Base-by-base conservation (phyloP, 2,888 invertebrate species). In the Cactoblastis cactorum region DNA sequence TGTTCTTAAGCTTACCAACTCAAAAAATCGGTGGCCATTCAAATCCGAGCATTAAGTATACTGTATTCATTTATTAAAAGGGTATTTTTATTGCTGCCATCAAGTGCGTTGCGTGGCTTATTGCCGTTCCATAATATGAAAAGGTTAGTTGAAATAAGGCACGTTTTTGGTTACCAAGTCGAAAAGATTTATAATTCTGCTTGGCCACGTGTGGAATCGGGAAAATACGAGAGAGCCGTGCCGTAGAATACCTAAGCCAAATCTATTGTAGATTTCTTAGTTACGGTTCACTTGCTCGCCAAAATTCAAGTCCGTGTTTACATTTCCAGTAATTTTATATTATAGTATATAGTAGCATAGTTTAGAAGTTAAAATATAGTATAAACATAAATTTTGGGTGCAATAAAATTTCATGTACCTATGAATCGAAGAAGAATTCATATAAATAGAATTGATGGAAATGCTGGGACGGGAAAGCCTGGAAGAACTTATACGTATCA, bases 261-360 rank as follows among this genome's bases (percentile, higher is more conserved):
- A 43, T 43, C 43, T 43, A 28, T 43, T 43, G 43, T 43, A 17
- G 28, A 17, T 43, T 43, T 15, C 17, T 28, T 32, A 15, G 43
- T 15, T 45, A 51, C 50, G 24, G 52, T 45, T 50, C 53, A 37
- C 5, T 37, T 37, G 9, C 37, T 17, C 6, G 17, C 17, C 5
- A 17, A 37, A 17, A 1, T 12, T 9, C 1, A 17, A 17, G 14
- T 37, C 6, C 17, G 17, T 9, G 8, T 6, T 9, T 15, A 37
- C n/a, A n/a, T n/a, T 37, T 37, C 15, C 1, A 14, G 28, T 12
- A 22, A 17, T 37, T 2, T 9, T 37, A 15, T n/a, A 9, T 8
- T 8, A 9, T 11, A 6, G 11, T n/a, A n/a, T n/a, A n/a, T n/a
- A n/a, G n/a, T n/a, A n/a, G n/a, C n/a, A n/a, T n/a, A n/a, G n/a